A percentile compares a stretch with the other conserved stretches of the same genome.
phyloP scores from a whole-genome alignment of 2,888 invertebrate species.

The Xylota segnis region DNA sequence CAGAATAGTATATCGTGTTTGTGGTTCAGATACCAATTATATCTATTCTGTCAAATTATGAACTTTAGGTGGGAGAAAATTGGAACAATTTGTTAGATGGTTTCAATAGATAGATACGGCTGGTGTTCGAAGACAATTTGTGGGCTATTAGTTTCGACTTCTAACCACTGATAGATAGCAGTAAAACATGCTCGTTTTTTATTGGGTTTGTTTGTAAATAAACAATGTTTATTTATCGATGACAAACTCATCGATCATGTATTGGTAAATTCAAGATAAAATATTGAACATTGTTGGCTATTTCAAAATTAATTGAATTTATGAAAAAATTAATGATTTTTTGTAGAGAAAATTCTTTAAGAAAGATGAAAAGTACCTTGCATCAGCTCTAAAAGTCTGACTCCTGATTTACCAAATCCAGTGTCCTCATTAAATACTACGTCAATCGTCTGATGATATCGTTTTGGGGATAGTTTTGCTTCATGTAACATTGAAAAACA shows the following conservation, averaged over 20 bases:
- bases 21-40: slow-evolving; percentile 32
- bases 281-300: background rate
- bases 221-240: background rate
- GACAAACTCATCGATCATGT: slow-evolving; percentile 23
- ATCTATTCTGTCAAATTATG: slow-evolving; percentile 16
- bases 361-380: too few species aligned
- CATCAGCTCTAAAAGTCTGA: too few species aligned
- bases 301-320: too few species aligned
- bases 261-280: background rate
- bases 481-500: too few species aligned
- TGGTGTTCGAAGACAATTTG: background rate
- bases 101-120: background rate
- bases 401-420: too few species aligned
- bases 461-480: too few species aligned
- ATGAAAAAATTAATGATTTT: too few species aligned
- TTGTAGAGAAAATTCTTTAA: too few species aligned
- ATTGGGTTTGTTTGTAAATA: slow-evolving; percentile 6
- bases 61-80: background rate
- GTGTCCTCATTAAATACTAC: too few species aligned
- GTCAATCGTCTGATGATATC: too few species aligned
- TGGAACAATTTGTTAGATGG: slow-evolving; percentile 3
- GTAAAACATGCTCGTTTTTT: background rate
- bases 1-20: slow-evolving; percentile 13
- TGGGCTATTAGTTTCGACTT: background rate
- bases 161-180: slow-evolving; percentile 2